phyloP scores from a whole-genome alignment of 2,888 invertebrate species.

The Drosophila bunnanda region DNA sequence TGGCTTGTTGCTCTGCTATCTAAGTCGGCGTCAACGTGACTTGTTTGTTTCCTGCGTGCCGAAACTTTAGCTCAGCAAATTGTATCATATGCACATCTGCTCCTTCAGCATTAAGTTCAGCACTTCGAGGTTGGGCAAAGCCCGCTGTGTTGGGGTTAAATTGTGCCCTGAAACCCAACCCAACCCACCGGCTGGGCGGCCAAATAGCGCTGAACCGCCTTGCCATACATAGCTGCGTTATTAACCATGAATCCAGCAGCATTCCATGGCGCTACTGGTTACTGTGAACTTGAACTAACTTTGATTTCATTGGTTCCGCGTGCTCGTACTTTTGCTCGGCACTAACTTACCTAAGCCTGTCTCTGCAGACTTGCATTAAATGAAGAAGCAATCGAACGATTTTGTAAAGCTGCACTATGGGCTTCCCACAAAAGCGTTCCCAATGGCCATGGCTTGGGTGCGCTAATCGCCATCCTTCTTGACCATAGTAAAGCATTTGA shows the following conservation, averaged over 20 bases:
- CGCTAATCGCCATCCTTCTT: too few relatives aligned
- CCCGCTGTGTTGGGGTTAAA: background rate
- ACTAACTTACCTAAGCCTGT: too few relatives aligned
- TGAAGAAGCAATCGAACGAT: too few relatives aligned
- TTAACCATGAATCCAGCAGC: background rate
- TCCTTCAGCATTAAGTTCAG: background rate
- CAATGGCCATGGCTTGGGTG: too few relatives aligned
- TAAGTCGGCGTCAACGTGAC: background rate
- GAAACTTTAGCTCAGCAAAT: background rate
- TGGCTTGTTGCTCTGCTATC: background rate
- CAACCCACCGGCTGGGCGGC: background rate
- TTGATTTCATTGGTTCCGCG: too few relatives aligned
- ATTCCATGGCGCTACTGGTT: background rate
- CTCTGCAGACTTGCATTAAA: too few relatives aligned
- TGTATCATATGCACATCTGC: background rate
- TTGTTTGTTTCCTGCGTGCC: background rate
- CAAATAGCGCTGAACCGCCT: background rate
- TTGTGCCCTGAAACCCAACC: background rate
- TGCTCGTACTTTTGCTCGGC: too few relatives aligned
- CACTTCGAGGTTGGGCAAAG: background rate
- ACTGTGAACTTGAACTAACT: too few relatives aligned
- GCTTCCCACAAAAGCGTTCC: too few relatives aligned
- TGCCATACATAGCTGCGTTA: background rate
- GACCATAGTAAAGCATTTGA: too few relatives aligned
- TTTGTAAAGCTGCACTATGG: too few relatives aligned